Evolutionary conservation across 2,888 invertebrate genomes (phyloP), one percentile per base, ranked within the genome.

Genomic region (Cyclophora punctaria): DNA sequence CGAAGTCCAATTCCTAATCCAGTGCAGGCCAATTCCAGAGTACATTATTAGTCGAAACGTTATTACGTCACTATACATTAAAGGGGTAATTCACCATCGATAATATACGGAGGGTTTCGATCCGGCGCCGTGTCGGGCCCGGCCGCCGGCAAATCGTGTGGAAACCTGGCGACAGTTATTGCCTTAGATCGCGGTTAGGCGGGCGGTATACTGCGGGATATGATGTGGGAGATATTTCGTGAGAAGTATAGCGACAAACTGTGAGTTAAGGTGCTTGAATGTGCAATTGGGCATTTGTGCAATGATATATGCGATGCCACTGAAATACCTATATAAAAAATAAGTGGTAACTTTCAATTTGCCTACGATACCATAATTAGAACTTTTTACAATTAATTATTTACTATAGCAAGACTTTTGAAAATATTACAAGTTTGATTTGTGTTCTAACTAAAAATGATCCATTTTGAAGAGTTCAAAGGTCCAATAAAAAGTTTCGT

Each of bases 161-260:
- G 56, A 56, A 57, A 45, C 48, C 47, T 50, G 51, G 44, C 49
- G 57, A 57, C 57, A 57, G 52, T 46, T 57, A 57, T 57, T 57
- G 57, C 52, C 48, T 20, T 34, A 41, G 43, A 20, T 40, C 41
- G 51, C 42, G 41, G 47, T 45, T 40, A 44, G 46, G 7, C 33
- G 6, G 34, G 35, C 41, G 47, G n/a, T 35, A 35, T 3, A 34
- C 34, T 40, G 7, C 46, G 41, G 47, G 41, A 37, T 44, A 2
- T 33, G 33, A 44, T 5, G 5, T 44, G 2, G 2, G 33, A 44
- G 5, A 44, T 6, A 44, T 37, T 37, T 37, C 1, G 4, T 37
- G 37, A 20, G 20, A 20, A 1, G 20, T 20, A 20, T 20, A 20
- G 20, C 20, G 20, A 20, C 20, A 20, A 20, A 20, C 20, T 20